Conservation (phyloP, 2,888 invertebrate species). For the Phlogophora meticulosa region DNA sequence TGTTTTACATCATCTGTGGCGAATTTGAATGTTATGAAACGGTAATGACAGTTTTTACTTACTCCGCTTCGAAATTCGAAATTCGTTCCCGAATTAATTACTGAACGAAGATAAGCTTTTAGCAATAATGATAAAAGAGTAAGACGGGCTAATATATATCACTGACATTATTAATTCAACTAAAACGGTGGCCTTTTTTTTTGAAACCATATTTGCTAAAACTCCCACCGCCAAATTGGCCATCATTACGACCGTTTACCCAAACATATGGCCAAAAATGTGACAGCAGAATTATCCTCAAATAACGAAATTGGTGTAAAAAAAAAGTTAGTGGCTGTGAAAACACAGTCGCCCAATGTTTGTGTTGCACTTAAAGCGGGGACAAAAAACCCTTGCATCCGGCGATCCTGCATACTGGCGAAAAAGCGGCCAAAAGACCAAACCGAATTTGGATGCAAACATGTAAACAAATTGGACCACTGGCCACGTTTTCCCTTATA, state of each 20-base stretch:
- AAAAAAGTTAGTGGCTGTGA: conserved; percentile 68
- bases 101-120: not conserved
- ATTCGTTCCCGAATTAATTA: not conserved
- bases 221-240: conserved; percentile 28
- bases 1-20: conserved; percentile 57
- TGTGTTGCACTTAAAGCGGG: conserved; percentile 80
- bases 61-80: conserved; percentile 9
- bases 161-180: not conserved
- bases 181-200: conserved; percentile 20
- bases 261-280: conserved; percentile 62
- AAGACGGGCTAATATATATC: not conserved
- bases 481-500: conserved; percentile 38
- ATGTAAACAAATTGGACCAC: conserved; percentile 62
- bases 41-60: conserved; percentile 24
- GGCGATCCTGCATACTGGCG: conserved; percentile 80
- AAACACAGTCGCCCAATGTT: conserved; percentile 77
- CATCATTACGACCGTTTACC: conserved; percentile 46
- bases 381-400: conserved; percentile 81
- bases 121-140: not conserved
- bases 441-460: conserved; percentile 83
- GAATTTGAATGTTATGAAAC: conserved; percentile 51
- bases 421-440: conserved; percentile 83
- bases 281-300: conserved; percentile 57
- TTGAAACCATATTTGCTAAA: conserved; percentile 24
- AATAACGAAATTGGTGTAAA: conserved; percentile 64